Evolutionary conservation across 2,888 invertebrate genomes (phyloP), one percentile per base, ranked within the genome.

Genomic region (Lacanobia oleracea): DNA sequence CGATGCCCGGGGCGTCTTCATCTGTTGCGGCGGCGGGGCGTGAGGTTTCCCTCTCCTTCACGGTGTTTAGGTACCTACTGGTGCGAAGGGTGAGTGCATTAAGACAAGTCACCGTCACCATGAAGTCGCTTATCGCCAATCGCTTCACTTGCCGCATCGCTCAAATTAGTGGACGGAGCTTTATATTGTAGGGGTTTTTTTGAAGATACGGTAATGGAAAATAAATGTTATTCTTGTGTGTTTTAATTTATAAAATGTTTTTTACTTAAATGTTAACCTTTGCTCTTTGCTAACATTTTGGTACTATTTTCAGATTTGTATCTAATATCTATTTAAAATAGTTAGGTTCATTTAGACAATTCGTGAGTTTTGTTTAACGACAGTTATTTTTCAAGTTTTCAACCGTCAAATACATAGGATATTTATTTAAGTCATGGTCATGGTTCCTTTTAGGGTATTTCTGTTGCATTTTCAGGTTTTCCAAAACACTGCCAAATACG

Each of bases 121-220:
- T 23, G 2, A 27, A 33, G 27, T 54, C 54, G 37, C 56, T 18
- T 3, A 18, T 2, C 56, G 56, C 56, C 18, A 50, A 10, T 21
- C 43, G 18, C 16, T n/a, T 23, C 27, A 8, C 21, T 33, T 8
- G 12, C 4, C 8, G 16, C 40, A 21, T 14, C 21, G 8, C 57
- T n/a, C 14, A 7, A 16, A 59, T 7, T 12, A 8, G 7, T 40
- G 53, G 14, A 23, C 7, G 23, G 0, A 7, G 8, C 14, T 14
- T 8, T 59, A 40, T 8, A 21, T 7, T 45, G 16, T 33, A 50
- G 23, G 16, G 50, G 33, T 66, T 54, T 7, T 56, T 67, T 63
- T 57, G 33, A 67, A 64, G n/a, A 61, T 43, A 64, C 54, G 7
- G 5, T 50, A 71, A 43, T 50, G 18, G 18, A 45, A 65, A 59